Percentiles rank a stretch among this genome's conserved stretches.
Evolutionary conservation across 2,797 vertebrate species (phyloP).

Genomic region (Pristis pectinata): DNA sequence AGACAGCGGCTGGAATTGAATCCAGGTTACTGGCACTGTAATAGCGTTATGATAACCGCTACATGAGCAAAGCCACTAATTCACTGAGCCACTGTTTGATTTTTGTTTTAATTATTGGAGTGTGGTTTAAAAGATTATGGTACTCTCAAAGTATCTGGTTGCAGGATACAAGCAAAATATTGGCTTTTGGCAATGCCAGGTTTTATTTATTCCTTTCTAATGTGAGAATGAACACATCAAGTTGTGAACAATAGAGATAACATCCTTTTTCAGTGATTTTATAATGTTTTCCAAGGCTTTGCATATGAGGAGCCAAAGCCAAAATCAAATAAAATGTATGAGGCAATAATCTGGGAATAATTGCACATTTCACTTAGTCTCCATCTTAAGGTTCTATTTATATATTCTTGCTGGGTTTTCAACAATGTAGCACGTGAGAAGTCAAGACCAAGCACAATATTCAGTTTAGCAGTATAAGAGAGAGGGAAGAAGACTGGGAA

Average conservation of each 20-base stretch:
- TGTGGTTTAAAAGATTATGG: background rate
- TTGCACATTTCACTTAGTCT: background rate
- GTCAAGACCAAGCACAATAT: background rate
- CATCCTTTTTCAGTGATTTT: background rate
- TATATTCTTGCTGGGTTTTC: background rate
- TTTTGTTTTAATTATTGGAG: background rate
- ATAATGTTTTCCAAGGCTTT: background rate
- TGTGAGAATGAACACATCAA: background rate
- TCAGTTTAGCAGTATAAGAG: background rate
- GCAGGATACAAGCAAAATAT: background rate
- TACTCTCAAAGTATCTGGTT: background rate
- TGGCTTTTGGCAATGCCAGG: background rate
- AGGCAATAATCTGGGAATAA: background rate
- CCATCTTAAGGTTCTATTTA: background rate
- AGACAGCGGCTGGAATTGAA: no score
- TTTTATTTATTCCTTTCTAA: background rate
- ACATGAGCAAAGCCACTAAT: no score
- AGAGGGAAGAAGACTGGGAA: background rate
- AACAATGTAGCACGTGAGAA: no score
- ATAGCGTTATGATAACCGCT: no score
- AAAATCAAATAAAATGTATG: background rate
- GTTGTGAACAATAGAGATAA: background rate
- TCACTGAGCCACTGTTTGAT: no score
- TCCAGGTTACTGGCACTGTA: no score
- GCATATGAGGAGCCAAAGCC: background rate